These are phyloP conservation scores for Adoxophyes honmai DNA, from an alignment of 1,140 invertebrate genomes.

Conservation along the genomic window DNA sequence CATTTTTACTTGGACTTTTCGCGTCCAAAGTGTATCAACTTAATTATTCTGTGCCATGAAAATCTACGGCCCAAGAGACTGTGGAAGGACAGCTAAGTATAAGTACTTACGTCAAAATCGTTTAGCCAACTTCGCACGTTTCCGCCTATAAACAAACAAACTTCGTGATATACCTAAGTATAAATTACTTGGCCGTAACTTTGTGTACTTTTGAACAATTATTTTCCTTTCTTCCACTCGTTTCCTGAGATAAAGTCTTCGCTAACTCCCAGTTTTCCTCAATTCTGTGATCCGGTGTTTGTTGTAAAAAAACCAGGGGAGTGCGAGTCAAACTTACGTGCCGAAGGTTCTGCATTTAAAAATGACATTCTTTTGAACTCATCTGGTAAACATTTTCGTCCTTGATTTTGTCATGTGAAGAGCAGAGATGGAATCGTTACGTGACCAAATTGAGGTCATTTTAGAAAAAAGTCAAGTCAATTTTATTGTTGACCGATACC, in stretches of 20 bases:
- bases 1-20: no score
- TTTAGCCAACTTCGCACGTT: conserved; percentile 3
- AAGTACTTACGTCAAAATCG: not conserved
- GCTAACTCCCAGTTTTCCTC: conserved; percentile 8
- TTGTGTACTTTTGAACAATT: conserved; percentile 15
- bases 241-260: conserved; percentile 10
- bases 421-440: no score
- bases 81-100: not conserved
- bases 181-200: not conserved
- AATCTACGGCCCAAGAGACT: not conserved
- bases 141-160: conserved; percentile 11
- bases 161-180: conserved; percentile 1
- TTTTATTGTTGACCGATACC: no score
- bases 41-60: not conserved
- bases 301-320: not conserved
- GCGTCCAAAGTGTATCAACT: not conserved
- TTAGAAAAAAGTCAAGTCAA: no score
- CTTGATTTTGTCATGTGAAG: no score
- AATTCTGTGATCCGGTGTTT: conserved; percentile 6
- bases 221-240: conserved; percentile 14
- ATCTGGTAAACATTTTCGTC: no score
- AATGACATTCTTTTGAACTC: no score
- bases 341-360: no score
- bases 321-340: no score
- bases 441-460: no score